Evolutionary conservation across 2,113 vertebrate species (phyloP), one percentile per base, ranked within the genome.

Genomic region (Gymnogyps californianus): DNA sequence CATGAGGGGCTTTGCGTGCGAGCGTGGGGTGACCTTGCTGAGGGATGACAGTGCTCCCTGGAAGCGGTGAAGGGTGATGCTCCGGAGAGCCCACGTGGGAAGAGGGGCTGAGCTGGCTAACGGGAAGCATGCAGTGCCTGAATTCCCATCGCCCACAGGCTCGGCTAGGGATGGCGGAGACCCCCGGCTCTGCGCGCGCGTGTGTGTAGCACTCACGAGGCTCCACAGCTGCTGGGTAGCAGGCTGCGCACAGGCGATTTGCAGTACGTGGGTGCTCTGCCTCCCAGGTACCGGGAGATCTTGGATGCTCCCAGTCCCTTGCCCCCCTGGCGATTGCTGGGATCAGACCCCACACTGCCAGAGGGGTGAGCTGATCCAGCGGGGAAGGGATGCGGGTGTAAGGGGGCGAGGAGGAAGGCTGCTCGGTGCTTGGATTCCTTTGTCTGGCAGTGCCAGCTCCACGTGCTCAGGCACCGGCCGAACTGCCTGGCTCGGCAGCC

Each of bases 401-500:
- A 15, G 38, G 21, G 46, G 52, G 20, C 0, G n/a, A 58, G 57
- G 44, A 83, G 38, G 67, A 44, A 83, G n/a, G 61, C 29, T n/a
- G 70, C 47, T 88, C 14, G 1, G 22, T 7, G 88, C 85, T 57
- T 15, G 65, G 29, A 77, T 95, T 96, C 95, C 95, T 97, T 97
- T 97, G 96, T 97, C 76, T 94, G 95, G 36, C 9, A 9, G 16
- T 54, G 89, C 93, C 82, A 92, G 89, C 89, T 95, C 83, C 95
- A 83, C 70, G 89, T 80, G 93, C 71, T 95, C 57, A 16, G 75
- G 65, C 64, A 66, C 29, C 14, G 24, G 28, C 64, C 0, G 0
- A 83, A 52, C 84, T 24, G 38, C 76, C 34, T 47, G 77, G 18
- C 78, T 88, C 13, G 12, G 74, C 55, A 66, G 51, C 80, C 13